A percentile compares a stretch with the other conserved stretches of the same genome.
Evolutionary conservation across 2,888 invertebrate species (phyloP).

Genomic region (Lamproptera curius): DNA sequence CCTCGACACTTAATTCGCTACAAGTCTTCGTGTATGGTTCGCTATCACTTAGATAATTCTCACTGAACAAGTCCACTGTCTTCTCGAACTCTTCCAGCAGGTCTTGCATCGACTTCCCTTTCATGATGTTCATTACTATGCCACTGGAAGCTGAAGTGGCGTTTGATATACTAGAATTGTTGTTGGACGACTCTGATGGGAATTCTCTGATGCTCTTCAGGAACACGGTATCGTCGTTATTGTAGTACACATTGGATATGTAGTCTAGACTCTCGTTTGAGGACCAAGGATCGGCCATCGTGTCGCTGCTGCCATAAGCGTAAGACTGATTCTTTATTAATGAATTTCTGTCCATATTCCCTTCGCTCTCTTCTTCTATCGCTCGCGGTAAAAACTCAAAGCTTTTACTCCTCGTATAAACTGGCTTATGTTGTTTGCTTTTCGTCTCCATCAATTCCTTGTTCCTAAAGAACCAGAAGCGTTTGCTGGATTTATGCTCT

Average conservation of each 20-base stretch:
- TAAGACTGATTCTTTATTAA: constrained; percentile 46
- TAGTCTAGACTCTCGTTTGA: constrained; percentile 63
- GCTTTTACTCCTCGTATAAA: constrained; percentile 65
- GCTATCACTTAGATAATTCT: constrained; percentile 65
- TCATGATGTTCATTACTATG: constrained; percentile 50
- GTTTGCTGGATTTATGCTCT: constrained; percentile 55
- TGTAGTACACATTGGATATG: constrained; percentile 57
- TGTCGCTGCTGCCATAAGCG: constrained; percentile 53
- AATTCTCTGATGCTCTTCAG: constrained; percentile 60
- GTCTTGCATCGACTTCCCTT: constrained; percentile 56
- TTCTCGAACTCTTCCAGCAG: constrained; percentile 62
- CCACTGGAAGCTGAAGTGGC: constrained; percentile 57
- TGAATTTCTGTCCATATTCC: constrained; percentile 30
- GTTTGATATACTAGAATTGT: constrained; percentile 54
- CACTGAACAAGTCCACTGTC: constrained; percentile 65
- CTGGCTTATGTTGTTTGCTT: constrained; percentile 38
- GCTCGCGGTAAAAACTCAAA: constrained; percentile 67
- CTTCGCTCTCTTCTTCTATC: constrained; percentile 46
- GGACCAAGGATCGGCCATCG: constrained; percentile 55
- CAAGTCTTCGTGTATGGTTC: constrained; percentile 60
- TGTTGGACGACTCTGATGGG: constrained; percentile 44
- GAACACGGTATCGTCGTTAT: constrained; percentile 53
- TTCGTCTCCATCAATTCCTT: constrained; percentile 49
- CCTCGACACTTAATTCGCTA: constrained; percentile 34
- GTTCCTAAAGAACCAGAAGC: constrained; percentile 65